These are phyloP conservation scores for Agrilus biguttatus DNA, from an alignment of 2,888 invertebrate species.

Conservation along the genomic window DNA sequence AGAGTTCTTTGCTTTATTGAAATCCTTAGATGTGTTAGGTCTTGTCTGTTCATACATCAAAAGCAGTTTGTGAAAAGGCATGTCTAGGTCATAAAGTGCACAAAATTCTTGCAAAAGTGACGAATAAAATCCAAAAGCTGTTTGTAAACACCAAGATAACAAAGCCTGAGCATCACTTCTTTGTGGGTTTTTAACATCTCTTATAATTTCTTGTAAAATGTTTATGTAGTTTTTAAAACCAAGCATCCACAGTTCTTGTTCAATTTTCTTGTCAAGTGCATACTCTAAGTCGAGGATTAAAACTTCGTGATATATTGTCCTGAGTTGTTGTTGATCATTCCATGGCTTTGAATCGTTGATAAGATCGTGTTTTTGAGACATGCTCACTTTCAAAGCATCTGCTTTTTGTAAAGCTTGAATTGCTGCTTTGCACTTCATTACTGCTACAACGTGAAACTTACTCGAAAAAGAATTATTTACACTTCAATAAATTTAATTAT, in stretches of 20 bases:
- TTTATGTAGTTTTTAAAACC: slow-evolving; percentile 81
- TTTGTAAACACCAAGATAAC: slow-evolving; percentile 67
- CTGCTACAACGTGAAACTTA: slow-evolving; percentile 17
- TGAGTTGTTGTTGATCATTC: slow-evolving; percentile 39
- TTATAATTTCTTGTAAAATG: slow-evolving; percentile 57
- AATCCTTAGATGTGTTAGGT: slow-evolving; percentile 16
- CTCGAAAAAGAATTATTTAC: too few relatives aligned
- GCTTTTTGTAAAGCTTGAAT: slow-evolving; percentile 66
- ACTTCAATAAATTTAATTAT: too few relatives aligned
- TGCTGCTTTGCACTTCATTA: slow-evolving; percentile 63
- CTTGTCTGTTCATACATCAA: slow-evolving; percentile 24
- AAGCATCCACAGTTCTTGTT: slow-evolving; percentile 79
- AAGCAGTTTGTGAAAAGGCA: slow-evolving; percentile 51
- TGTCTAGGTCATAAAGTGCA: slow-evolving; percentile 63
- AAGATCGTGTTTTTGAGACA: slow-evolving; percentile 46
- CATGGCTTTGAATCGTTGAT: slow-evolving; percentile 27
- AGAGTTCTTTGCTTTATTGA: slow-evolving; percentile 40
- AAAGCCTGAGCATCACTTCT: slow-evolving; percentile 63
- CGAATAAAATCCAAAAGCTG: slow-evolving; percentile 74
- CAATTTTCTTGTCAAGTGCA: slow-evolving; percentile 77
- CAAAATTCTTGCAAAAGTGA: slow-evolving; percentile 70
- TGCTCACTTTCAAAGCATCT: slow-evolving; percentile 55
- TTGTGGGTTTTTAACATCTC: slow-evolving; percentile 66
- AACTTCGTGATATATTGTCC: slow-evolving; percentile 48
- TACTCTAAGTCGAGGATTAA: slow-evolving; percentile 70